Percentiles rank a stretch among this genome's conserved stretches.
These are phyloP conservation scores for Neodiprion virginianus DNA, from an alignment of 1,140 invertebrate species.

Conservation along the genomic window DNA sequence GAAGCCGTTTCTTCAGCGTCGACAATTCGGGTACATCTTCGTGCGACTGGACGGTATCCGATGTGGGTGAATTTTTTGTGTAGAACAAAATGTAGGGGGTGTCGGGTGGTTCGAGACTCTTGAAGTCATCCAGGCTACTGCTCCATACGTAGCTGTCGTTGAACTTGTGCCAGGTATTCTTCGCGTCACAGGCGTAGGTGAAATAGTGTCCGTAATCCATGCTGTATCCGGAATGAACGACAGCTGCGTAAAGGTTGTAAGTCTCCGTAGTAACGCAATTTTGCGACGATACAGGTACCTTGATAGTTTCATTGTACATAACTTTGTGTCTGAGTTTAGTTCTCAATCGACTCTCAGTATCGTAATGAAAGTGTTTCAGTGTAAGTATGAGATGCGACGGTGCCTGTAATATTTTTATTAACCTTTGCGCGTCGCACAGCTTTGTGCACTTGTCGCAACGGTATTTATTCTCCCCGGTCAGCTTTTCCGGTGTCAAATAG, in stretches of 20 bases:
- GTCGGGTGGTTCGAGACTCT: slow-evolving; percentile 71
- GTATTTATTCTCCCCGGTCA: slow-evolving; percentile 84
- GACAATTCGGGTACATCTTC: slow-evolving; percentile 49
- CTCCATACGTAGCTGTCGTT: slow-evolving; percentile 77
- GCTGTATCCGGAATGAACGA: slow-evolving; percentile 82
- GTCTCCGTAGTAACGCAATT: slow-evolving; percentile 48
- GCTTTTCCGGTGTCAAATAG: slow-evolving; percentile 77
- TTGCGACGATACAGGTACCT: slow-evolving; percentile 60
- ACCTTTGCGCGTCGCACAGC: slow-evolving; percentile 78
- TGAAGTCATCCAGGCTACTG: slow-evolving; percentile 69
- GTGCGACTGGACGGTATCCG: slow-evolving; percentile 34
- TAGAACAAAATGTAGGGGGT: slow-evolving; percentile 88
- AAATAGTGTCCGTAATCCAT: slow-evolving; percentile 89
- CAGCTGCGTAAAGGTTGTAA: slow-evolving; percentile 80
- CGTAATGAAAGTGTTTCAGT: slow-evolving; percentile 83
- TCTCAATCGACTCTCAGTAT: slow-evolving; percentile 71
- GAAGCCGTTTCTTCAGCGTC: slow-evolving; percentile 56
- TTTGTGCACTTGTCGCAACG: slow-evolving; percentile 78
- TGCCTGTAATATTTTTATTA: slow-evolving; percentile 73
- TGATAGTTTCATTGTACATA: slow-evolving; percentile 67
- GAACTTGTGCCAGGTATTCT: slow-evolving; percentile 79
- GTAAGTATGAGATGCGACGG: slow-evolving; percentile 82
- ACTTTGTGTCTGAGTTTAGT: slow-evolving; percentile 77
- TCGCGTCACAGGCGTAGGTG: slow-evolving; percentile 75
- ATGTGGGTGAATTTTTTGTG: slow-evolving; percentile 39